These are phyloP conservation scores for Cyrtonyx montezumae DNA, from an alignment of 2,113 vertebrate genomes.

Conservation along the genomic window DNA sequence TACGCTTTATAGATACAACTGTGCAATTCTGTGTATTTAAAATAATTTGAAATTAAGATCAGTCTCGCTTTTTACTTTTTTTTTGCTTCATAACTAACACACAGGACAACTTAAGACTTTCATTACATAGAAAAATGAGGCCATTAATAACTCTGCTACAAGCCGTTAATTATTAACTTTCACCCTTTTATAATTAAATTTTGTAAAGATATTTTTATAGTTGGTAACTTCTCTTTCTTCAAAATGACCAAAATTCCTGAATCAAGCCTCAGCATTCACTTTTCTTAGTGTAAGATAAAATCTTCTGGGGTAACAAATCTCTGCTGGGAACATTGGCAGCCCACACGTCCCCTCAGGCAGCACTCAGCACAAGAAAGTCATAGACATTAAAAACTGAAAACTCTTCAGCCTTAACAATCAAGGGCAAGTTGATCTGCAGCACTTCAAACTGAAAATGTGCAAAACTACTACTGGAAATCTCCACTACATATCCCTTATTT, in stretches of 20 bases:
- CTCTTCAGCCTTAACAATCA: neutral
- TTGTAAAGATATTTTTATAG: neutral
- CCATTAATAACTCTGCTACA: conserved; percentile 38
- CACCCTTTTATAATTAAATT: conserved; percentile 1
- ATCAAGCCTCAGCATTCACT: neutral
- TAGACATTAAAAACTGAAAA: neutral
- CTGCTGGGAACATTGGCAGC: neutral
- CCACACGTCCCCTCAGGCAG: neutral
- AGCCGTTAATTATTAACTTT: conserved; percentile 49
- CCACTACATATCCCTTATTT: neutral
- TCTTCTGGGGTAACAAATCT: conserved; percentile 11
- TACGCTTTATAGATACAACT: neutral
- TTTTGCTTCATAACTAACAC: neutral
- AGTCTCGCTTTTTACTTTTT: neutral
- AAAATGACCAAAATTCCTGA: neutral
- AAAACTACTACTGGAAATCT: neutral
- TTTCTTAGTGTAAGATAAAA: neutral
- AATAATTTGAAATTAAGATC: neutral
- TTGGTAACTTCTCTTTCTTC: neutral
- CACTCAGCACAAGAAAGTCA: neutral
- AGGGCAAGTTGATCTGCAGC: neutral
- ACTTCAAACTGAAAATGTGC: neutral
- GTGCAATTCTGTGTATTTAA: neutral
- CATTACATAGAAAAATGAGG: conserved; percentile 39
- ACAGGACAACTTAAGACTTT: conserved; percentile 17